Percentiles rank a stretch among this genome's conserved stretches.
Conservation (phyloP, 1,140 invertebrate species). For the Drosophila takahashii region DNA sequence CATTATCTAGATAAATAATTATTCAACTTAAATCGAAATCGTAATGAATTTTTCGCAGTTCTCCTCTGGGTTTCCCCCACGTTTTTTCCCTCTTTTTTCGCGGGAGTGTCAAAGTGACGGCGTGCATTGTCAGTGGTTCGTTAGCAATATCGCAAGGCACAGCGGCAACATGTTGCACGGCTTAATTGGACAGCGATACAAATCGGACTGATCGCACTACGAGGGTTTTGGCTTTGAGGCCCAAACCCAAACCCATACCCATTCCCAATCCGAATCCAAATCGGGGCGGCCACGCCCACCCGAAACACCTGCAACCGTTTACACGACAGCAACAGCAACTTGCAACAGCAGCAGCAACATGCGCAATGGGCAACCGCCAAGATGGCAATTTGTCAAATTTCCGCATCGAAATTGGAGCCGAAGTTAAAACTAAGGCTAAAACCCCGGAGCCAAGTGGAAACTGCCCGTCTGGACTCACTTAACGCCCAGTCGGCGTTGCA, state of each 20-base stretch:
- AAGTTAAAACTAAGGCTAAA: slow-evolving; percentile 14
- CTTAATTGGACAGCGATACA: slow-evolving; percentile 82
- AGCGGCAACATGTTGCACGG: slow-evolving; percentile 69
- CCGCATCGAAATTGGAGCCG: slow-evolving; percentile 52
- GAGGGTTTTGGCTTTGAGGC: slow-evolving; percentile 22
- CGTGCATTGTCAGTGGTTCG: slow-evolving; percentile 79
- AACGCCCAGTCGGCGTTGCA: slow-evolving; percentile 66
- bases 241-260: slow-evolving; percentile 26
- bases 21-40: slow-evolving; percentile 83
- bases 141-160: slow-evolving; percentile 68
- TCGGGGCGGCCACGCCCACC: slow-evolving; percentile 60
- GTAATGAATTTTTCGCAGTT: slow-evolving; percentile 77
- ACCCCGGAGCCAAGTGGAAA: background rate
- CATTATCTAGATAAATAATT: slow-evolving; percentile 83
- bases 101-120: slow-evolving; percentile 81
- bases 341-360: slow-evolving; percentile 42
- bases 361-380: slow-evolving; percentile 32
- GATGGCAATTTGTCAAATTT: slow-evolving; percentile 80
- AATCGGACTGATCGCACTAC: slow-evolving; percentile 48
- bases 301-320: slow-evolving; percentile 81
- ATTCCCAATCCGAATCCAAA: slow-evolving; percentile 23
- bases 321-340: slow-evolving; percentile 62
- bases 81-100: slow-evolving; percentile 12
- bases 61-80: slow-evolving; percentile 2
- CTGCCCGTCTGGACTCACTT: slow-evolving; percentile 53